Conservation (phyloP, 1,140 invertebrate species). For the Bombus waltoni region DNA sequence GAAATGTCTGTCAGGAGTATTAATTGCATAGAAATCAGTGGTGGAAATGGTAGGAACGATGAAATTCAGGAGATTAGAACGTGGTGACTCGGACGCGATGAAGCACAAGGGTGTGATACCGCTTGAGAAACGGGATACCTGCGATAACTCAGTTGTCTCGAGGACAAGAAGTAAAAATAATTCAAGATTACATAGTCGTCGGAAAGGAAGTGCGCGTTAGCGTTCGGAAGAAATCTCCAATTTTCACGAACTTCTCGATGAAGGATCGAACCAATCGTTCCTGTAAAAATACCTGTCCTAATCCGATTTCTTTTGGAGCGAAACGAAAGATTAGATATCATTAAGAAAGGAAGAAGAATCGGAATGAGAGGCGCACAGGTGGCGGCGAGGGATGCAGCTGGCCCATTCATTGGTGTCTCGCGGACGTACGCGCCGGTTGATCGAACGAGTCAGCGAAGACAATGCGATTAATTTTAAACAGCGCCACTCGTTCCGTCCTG, state of each 20-base stretch:
- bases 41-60: too few relatives aligned
- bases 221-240: not conserved
- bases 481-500: not conserved
- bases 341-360: slow-evolving; percentile 24
- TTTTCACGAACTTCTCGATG: not conserved
- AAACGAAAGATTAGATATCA: not conserved
- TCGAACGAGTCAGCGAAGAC: slow-evolving; percentile 41
- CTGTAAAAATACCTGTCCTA: not conserved
- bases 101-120: too few relatives aligned
- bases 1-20: too few relatives aligned
- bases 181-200: too few relatives aligned
- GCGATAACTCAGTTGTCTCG: too few relatives aligned
- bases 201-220: too few relatives aligned
- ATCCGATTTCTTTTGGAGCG: not conserved
- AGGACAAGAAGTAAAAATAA: too few relatives aligned
- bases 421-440: slow-evolving; percentile 25
- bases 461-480: slow-evolving; percentile 48
- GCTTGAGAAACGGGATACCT: too few relatives aligned
- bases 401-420: slow-evolving; percentile 47
- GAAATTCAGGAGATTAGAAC: too few relatives aligned
- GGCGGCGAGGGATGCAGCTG: slow-evolving; percentile 31
- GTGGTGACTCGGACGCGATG: too few relatives aligned
- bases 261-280: not conserved
- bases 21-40: too few relatives aligned
- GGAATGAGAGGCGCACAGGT: slow-evolving; percentile 26